Base-by-base conservation (phyloP, 2,888 invertebrate genomes). In the Tortricodes alternella region DNA sequence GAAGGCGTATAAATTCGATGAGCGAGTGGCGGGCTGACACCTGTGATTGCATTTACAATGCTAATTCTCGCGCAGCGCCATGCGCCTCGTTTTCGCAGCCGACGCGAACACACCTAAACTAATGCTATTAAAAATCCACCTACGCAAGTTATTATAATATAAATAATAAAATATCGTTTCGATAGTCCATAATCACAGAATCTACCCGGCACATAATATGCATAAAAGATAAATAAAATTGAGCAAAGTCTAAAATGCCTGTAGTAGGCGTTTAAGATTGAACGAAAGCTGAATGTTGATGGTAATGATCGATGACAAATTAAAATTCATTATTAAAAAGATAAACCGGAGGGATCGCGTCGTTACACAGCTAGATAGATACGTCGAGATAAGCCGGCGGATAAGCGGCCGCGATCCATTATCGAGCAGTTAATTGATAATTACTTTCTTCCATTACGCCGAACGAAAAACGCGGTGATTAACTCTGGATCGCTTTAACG, bases 41-140 rank as follows among this genome's bases (percentile, higher is more conserved):
- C 89, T 89, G 86, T 89, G 89, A 90, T 89, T 89, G 87, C 89
- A 90, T 90, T 89, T 89, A 89, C 90, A 90, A 85, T 89, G 89
- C 89, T 89, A 89, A 90, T 89, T 84, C 85, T 73, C 79, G 76
- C 80, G 84, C 77, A 76, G 66, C 70, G 68, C 70, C 70, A 57
- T 68, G 71, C 69, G 71, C 71, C 73, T 58, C 62, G 64, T 62
- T 65, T 62, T 62, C 63, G 64, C 67, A 62, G 63, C 63, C 62
- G 56, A 35, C 48, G 27, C 29, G 35, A 43, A 51, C 44, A 63
- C 58, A 60, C 59, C 55, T 53, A 49, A 58, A 60, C 60, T 58
- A 59, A 21, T 43, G 13, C 29, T 21, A 16, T 9, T 13, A 29
- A 44, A 44, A 11, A 19, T 32, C 39, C 18, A 37, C 38, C 18